A percentile compares a stretch with the other conserved stretches of the same genome.
These are phyloP conservation scores for Sphyrna mokarran DNA, from an alignment of 2,113 vertebrate genomes.

Conservation along the genomic window DNA sequence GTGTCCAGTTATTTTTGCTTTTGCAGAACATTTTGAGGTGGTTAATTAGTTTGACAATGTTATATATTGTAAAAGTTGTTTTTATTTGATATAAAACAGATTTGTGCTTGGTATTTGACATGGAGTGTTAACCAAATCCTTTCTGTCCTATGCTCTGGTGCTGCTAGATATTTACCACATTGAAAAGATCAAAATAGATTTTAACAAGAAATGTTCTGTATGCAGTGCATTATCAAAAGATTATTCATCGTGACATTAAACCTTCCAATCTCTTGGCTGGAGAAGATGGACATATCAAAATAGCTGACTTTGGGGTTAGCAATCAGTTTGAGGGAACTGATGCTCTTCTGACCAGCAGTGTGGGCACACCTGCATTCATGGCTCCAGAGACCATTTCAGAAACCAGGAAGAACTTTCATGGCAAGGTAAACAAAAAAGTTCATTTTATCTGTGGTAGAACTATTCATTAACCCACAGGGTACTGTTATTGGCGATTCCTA, in stretches of 20 bases:
- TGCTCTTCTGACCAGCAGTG: conserved; percentile 87
- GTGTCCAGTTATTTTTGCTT: neutral
- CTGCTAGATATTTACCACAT: neutral
- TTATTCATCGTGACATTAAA: conserved; percentile 93
- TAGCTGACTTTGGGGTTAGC: conserved; percentile 92
- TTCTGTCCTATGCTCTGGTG: neutral
- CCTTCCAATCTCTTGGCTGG: conserved; percentile 93
- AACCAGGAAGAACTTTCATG: conserved; percentile 92
- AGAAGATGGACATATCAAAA: conserved; percentile 90
- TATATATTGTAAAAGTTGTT: neutral
- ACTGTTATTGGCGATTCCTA: conserved; percentile 1
- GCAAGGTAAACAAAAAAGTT: conserved; percentile 68
- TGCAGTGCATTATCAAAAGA: conserved; percentile 95
- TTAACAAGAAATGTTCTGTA: neutral
- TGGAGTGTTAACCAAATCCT: neutral
- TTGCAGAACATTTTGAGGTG: neutral
- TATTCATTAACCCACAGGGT: neutral
- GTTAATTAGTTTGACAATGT: neutral
- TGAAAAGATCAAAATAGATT: neutral
- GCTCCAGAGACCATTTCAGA: conserved; percentile 88
- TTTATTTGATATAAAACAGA: neutral
- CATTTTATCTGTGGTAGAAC: neutral
- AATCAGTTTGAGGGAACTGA: conserved; percentile 93
- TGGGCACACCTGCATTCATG: conserved; percentile 92
- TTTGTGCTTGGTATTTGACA: neutral